Evolutionary conservation across 2,888 invertebrate genomes (phyloP).

Genomic region (Entomobrya proxima): DNA sequence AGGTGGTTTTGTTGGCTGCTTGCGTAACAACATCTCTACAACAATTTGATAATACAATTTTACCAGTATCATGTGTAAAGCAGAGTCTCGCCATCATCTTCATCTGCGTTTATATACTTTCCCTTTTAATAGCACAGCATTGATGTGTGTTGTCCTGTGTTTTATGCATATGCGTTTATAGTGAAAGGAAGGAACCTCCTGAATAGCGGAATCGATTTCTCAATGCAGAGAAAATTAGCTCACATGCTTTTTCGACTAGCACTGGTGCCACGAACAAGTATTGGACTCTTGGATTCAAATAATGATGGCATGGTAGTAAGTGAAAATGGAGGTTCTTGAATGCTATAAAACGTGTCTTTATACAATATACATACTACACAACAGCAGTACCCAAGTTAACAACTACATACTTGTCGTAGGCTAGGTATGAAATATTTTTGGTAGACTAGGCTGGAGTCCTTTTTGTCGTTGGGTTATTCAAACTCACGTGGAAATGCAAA

Average conservation of each 20-base stretch:
- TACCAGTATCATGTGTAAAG: too few species aligned
- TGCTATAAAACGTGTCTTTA: background rate
- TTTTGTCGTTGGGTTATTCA: background rate
- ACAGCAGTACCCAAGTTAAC: too few species aligned
- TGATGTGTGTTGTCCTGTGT: background rate
- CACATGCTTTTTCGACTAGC: background rate
- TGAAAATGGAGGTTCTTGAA: background rate
- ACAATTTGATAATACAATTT: too few species aligned
- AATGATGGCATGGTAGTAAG: background rate
- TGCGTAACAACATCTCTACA: background rate
- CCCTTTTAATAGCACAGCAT: background rate
- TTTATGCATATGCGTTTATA: background rate
- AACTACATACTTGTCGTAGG: too few species aligned
- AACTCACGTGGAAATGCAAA: background rate
- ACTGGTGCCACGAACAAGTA: background rate
- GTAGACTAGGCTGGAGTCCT: background rate
- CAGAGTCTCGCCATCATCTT: background rate
- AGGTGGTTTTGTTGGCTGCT: too few species aligned
- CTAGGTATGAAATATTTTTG: too few species aligned
- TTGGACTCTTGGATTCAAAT: too few species aligned
- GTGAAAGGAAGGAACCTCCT: background rate
- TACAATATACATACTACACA: too few species aligned
- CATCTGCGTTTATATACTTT: background rate
- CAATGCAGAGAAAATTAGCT: constrained; percentile 62
- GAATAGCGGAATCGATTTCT: constrained; percentile 52